Evolutionary conservation across 2,797 vertebrate genomes (phyloP).

Genomic region (Chrysocyon brachyurus): DNA sequence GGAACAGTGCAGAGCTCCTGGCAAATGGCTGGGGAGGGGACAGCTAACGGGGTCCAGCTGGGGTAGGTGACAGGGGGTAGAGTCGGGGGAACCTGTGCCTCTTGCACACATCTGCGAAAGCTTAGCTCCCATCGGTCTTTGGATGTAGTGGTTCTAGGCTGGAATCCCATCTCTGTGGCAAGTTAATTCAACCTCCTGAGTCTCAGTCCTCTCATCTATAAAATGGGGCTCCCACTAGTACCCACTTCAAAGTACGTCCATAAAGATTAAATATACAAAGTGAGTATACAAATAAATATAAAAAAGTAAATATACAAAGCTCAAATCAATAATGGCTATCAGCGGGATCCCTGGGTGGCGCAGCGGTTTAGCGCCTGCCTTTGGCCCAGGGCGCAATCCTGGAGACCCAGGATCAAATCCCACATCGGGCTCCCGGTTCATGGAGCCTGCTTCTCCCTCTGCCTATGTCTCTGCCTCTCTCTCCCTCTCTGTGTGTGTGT

Average conservation of each 20-base stretch:
- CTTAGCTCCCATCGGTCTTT: background rate
- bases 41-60: background rate
- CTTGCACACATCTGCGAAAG: background rate
- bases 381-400: too few relatives aligned
- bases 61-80: background rate
- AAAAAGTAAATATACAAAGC: conserved; percentile 8
- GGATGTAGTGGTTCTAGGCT: background rate
- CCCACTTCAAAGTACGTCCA: background rate
- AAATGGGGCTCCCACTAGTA: background rate
- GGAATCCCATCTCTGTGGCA: conserved; percentile 35
- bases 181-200: background rate
- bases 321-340: background rate
- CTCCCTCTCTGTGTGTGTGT: too few relatives aligned
- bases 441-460: too few relatives aligned
- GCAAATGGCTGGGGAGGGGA: background rate
- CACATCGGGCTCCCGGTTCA: too few relatives aligned
- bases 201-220: conserved; percentile 56
- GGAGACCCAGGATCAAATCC: too few relatives aligned
- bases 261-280: conserved; percentile 36
- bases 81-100: background rate
- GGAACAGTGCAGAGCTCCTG: background rate
- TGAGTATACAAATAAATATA: background rate
- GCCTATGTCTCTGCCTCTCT: too few relatives aligned
- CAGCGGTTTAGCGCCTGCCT: too few relatives aligned
- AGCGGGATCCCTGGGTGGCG: background rate